Base-by-base conservation (phyloP, 2,113 vertebrate species). In the Psittacula cyanocephala region DNA sequence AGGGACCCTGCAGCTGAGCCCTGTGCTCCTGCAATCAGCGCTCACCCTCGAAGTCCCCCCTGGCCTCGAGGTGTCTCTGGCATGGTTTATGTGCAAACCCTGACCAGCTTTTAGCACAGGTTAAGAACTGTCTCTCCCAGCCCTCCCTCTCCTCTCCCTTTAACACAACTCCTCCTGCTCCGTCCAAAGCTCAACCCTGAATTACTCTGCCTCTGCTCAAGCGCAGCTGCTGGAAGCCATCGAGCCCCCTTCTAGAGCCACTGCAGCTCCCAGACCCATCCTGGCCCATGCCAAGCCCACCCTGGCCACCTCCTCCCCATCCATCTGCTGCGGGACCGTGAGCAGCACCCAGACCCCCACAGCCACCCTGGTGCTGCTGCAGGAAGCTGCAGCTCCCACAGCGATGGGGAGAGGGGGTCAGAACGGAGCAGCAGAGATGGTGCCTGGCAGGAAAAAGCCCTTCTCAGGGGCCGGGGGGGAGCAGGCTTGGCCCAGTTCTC, bases 291-390 rank as follows among this genome's bases (percentile, higher is more conserved):
- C 13, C 49, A 18, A 7, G 24, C 23, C 10, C n/a, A 9, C 35
- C 43, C 9, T 2, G 35, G 17, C 47, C 70, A 10, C 62, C 53
- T 23, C 53, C 22, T 2, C 44, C 76, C 62, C 67, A 29, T 49
- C 46, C 5, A 0, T 24, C 53, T 47, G 39, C 75, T 2, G 0
- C 2, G 13, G 63, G 49, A 37, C 83, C 3, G 0, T 0, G 6
- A 17, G 65, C 41, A 35, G 15, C 89, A 50, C 2, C 52, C 14
- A 2, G 71, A n/a, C 28, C 65, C 57, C n/a, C 79, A 1, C 2
- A 1, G 62, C 22, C 71, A 5, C 2, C 11, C n/a, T 0, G 13
- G 47, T 1, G 72, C 85, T 59, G 46, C 70, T 13, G 2, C 28
- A 1, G 0, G 1, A 17, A 27, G 64, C 76, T 8, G 64, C 29